Conservation (phyloP, 2,888 invertebrate genomes). For the Smittia sp. region DNA sequence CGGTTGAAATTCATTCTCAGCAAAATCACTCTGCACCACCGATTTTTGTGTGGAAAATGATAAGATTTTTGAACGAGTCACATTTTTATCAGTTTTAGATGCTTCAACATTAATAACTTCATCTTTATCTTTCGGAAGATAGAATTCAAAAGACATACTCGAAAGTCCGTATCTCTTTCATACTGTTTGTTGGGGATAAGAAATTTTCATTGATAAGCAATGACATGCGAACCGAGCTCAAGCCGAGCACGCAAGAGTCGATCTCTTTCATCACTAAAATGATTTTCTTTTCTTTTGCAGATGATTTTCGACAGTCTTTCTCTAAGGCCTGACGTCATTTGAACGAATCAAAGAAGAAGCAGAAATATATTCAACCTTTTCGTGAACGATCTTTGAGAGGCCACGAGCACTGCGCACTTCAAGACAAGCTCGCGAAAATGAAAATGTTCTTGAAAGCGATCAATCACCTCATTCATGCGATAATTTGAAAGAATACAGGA, state of each 20-base stretch:
- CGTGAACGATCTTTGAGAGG: background rate
- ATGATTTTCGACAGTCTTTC: background rate
- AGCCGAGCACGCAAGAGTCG: background rate
- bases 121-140: no score
- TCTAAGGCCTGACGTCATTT: background rate
- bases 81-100: no score
- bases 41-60: no score
- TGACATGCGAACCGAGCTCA: background rate
- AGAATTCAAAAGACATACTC: no score
- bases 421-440: background rate
- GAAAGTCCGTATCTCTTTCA: no score
- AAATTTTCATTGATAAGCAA: slow-evolving; percentile 2
- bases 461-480: no score
- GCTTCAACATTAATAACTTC: no score
- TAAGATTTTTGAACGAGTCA: no score
- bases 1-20: no score
- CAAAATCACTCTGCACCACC: no score
- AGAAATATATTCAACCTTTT: background rate
- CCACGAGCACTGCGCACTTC: background rate
- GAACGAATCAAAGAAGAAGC: background rate
- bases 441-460: slow-evolving; percentile 7
- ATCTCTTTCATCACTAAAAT: background rate
- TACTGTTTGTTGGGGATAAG: no score
- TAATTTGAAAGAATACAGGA: no score
- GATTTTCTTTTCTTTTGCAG: background rate